Evolutionary conservation across 2,888 invertebrate genomes (phyloP).

Genomic region (Selenia dentaria): DNA sequence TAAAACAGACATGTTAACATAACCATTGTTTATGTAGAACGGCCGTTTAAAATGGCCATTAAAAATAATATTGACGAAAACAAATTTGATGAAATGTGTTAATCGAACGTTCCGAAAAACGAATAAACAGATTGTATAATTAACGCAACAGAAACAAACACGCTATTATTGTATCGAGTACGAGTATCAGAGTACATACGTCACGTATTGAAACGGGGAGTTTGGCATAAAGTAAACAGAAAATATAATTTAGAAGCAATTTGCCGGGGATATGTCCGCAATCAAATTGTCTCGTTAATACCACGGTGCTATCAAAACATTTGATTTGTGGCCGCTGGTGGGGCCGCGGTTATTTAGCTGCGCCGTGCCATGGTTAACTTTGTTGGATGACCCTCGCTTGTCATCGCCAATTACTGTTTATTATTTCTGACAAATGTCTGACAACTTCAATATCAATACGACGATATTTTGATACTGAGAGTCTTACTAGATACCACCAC

Average conservation of each 20-base stretch:
- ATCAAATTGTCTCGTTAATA: constrained; percentile 85
- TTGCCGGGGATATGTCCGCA: constrained; percentile 83
- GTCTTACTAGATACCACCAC: not conserved
- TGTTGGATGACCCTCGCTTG: constrained; percentile 71
- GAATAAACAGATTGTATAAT: constrained; percentile 70
- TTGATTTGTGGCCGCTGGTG: constrained; percentile 76
- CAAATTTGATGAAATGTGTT: constrained; percentile 41
- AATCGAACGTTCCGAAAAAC: constrained; percentile 55
- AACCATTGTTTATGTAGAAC: constrained; percentile 9
- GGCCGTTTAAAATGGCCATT: constrained; percentile 24
- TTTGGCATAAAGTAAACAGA: constrained; percentile 84
- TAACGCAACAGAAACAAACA: constrained; percentile 72
- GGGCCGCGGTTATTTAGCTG: constrained; percentile 70
- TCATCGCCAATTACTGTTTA: constrained; percentile 64
- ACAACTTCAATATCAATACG: constrained; percentile 35
- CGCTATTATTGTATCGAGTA: constrained; percentile 39
- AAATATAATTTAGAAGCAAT: constrained; percentile 85
- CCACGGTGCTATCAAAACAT: constrained; percentile 83
- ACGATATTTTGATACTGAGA: constrained; percentile 14
- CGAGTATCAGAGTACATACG: constrained; percentile 49
- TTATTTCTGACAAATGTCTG: constrained; percentile 43
- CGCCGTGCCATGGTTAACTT: constrained; percentile 61
- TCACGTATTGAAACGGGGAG: constrained; percentile 75
- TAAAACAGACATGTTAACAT: constrained; percentile 11
- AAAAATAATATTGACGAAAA: constrained; percentile 30